Percentiles rank a stretch among this genome's conserved stretches.
phyloP scores from a whole-genome alignment of 2,888 invertebrate species.

The Lasioglossum morio region DNA sequence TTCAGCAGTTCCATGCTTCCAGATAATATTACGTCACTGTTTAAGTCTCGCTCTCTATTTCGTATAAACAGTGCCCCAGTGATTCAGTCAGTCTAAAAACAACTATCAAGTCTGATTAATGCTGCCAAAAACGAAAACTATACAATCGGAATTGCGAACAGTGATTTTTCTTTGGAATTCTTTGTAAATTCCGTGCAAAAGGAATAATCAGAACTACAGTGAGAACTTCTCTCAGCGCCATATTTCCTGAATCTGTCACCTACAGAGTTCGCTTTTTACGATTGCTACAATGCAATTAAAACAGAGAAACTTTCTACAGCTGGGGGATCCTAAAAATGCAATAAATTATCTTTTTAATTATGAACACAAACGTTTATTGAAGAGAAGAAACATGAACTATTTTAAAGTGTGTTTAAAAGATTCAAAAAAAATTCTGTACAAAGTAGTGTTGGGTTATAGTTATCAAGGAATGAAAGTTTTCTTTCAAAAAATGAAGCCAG shows the following conservation, averaged over 20 bases:
- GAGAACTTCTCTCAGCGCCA: background rate
- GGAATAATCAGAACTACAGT: background rate
- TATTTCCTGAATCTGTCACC: background rate
- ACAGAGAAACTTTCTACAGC: background rate
- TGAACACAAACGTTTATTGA: background rate
- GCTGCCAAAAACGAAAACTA: background rate
- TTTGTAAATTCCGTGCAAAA: background rate
- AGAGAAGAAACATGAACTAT: background rate
- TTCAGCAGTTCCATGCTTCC: background rate
- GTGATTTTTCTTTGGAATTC: background rate
- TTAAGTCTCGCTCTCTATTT: background rate
- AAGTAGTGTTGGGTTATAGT: background rate
- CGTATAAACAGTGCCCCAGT: background rate
- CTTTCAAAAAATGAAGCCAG: no score
- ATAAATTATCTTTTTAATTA: background rate
- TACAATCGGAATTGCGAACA: background rate
- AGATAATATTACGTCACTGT: background rate
- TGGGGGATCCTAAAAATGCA: background rate
- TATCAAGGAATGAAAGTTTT: no score
- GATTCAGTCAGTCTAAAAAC: background rate
- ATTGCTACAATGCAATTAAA: background rate
- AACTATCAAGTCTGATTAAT: background rate
- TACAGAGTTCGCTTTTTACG: background rate
- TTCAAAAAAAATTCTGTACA: background rate
- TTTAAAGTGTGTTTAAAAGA: background rate